Conservation (phyloP, 2,888 invertebrate species). For the Protula sp. region DNA sequence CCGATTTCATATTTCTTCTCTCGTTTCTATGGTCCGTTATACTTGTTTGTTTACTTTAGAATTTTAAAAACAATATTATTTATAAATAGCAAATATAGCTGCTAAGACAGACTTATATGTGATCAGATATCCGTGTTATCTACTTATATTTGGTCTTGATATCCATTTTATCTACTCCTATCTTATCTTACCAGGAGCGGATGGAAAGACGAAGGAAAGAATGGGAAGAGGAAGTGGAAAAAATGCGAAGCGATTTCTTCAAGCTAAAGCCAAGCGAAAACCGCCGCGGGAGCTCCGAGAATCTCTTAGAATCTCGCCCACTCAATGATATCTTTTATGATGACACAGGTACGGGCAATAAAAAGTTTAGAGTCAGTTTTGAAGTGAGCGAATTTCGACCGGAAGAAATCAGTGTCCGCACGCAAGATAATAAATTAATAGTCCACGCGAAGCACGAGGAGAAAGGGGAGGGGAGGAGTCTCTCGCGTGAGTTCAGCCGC, state of each 20-base stretch:
- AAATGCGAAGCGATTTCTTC: slow-evolving; percentile 50
- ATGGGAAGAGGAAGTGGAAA: slow-evolving; percentile 30
- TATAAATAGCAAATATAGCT: no score
- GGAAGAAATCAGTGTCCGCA: slow-evolving; percentile 27
- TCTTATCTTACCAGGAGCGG: slow-evolving; percentile 15
- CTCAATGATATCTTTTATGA: slow-evolving; percentile 24
- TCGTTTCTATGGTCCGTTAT: no score
- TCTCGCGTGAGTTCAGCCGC: slow-evolving; percentile 25
- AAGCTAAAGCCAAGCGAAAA: slow-evolving; percentile 44
- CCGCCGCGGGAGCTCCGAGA: slow-evolving; percentile 25
- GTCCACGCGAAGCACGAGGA: slow-evolving; percentile 28
- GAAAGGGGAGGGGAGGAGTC: slow-evolving; percentile 18
- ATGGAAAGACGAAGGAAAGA: slow-evolving; percentile 23
- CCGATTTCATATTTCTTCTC: no score
- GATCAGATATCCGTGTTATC: no score
- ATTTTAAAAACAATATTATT: no score
- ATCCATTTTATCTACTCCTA: not conserved
- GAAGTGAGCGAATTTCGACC: slow-evolving; percentile 29
- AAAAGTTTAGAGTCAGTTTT: slow-evolving; percentile 27
- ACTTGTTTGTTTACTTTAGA: no score
- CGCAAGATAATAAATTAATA: slow-evolving; percentile 23
- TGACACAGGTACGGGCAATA: not conserved
- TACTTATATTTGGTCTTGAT: not conserved
- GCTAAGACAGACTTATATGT: no score
- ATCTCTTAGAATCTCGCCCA: slow-evolving; percentile 22